Evolutionary conservation across 2,797 vertebrate species (phyloP).

Genomic region (Lerista edwardsae): DNA sequence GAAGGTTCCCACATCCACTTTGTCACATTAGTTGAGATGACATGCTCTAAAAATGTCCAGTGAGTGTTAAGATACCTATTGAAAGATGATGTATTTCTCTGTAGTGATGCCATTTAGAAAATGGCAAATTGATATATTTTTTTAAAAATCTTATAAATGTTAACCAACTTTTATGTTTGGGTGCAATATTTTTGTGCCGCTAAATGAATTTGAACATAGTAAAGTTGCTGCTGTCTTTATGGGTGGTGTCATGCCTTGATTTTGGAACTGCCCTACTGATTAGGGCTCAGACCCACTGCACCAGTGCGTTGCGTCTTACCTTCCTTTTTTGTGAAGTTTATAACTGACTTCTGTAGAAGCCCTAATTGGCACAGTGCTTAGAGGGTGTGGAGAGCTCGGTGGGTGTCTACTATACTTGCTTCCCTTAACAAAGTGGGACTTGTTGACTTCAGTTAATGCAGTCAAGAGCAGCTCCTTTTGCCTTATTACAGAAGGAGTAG

Average conservation of each 20-base stretch:
- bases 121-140: conserved; percentile 52
- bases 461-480: neutral
- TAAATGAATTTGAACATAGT: conserved; percentile 52
- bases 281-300: neutral
- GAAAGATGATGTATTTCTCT: conserved; percentile 74
- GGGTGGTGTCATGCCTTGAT: conserved; percentile 61
- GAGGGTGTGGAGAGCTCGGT: neutral
- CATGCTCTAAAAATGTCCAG: conserved; percentile 81
- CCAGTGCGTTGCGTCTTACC: neutral
- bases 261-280: conserved; percentile 69
- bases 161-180: conserved; percentile 42
- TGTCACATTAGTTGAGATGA: conserved; percentile 84
- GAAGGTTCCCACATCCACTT: conserved; percentile 92
- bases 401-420: neutral
- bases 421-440: neutral
- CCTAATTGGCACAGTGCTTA: neutral
- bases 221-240: conserved; percentile 49
- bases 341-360: neutral
- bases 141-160: conserved; percentile 61
- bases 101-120: conserved; percentile 71
- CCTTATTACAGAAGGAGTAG: no score
- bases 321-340: neutral
- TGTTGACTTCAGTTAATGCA: neutral
- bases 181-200: conserved; percentile 47
- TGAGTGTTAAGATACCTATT: conserved; percentile 83